Evolutionary conservation across 2,888 invertebrate genomes (phyloP).

Genomic region (Amphimallon solstitiale): DNA sequence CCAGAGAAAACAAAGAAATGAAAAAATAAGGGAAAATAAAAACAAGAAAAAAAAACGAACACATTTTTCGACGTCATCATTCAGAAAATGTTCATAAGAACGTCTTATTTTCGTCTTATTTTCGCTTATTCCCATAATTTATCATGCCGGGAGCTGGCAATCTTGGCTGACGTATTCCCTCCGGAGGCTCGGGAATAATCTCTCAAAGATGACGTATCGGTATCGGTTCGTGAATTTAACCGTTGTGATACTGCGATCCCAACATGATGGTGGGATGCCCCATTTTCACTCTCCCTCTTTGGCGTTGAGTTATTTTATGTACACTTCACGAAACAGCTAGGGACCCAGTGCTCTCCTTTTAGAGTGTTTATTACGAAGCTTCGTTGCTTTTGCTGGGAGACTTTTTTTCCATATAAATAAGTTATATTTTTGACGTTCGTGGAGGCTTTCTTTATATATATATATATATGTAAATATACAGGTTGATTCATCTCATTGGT

Average conservation of each 20-base stretch:
- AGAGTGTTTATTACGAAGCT: constrained; percentile 1
- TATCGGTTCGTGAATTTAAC: constrained; percentile 2
- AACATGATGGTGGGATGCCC: no score
- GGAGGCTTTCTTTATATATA: no score
- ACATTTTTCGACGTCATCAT: constrained; percentile 25
- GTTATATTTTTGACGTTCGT: no score
- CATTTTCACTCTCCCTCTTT: no score
- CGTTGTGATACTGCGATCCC: no score
- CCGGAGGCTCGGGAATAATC: constrained; percentile 19
- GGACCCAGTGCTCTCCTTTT: neutral
- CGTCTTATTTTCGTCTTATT: constrained; percentile 35
- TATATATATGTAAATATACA: no score
- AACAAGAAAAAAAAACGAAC: neutral
- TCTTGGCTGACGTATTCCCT: constrained; percentile 16
- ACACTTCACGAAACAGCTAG: neutral
- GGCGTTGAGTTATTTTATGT: no score
- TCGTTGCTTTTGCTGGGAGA: neutral
- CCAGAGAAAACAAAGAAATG: neutral
- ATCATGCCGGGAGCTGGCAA: constrained; percentile 23
- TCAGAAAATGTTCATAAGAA: constrained; percentile 29
- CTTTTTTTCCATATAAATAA: no score
- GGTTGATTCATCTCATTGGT: no score
- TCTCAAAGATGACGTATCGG: constrained; percentile 33
- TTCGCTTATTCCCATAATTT: constrained; percentile 32
- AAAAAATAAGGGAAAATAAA: neutral